Conservation (phyloP, 2,797 vertebrate species). For the Enteromius viviparus region DNA sequence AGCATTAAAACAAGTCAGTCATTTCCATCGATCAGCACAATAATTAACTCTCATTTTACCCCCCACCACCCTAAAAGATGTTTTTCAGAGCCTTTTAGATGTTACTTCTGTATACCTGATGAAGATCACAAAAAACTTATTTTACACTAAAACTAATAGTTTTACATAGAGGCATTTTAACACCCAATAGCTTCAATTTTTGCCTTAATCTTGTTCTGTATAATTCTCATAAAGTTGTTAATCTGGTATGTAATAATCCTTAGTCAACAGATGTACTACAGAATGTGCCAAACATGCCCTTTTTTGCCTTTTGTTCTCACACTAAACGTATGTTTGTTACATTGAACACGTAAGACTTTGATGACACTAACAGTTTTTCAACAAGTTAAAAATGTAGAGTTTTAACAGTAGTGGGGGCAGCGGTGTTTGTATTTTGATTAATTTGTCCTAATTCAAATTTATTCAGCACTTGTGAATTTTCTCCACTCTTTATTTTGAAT, state of each 20-base stretch:
- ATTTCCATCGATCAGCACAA: slow-evolving; percentile 21
- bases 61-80: slow-evolving; percentile 31
- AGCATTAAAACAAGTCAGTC: slow-evolving; percentile 19
- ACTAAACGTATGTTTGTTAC: slow-evolving; percentile 42
- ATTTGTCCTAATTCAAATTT: slow-evolving; percentile 28
- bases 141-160: slow-evolving; percentile 14
- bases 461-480: slow-evolving; percentile 60
- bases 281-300: slow-evolving; percentile 15
- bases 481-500: slow-evolving; percentile 61
- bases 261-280: slow-evolving; percentile 5
- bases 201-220: slow-evolving; percentile 6
- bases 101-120: slow-evolving; percentile 35
- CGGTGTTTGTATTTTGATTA: slow-evolving; percentile 12
- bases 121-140: neutral
- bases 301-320: slow-evolving; percentile 42
- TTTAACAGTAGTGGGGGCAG: slow-evolving; percentile 15
- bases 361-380: slow-evolving; percentile 3
- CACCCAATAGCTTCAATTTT: slow-evolving; percentile 1
- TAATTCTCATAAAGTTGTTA: neutral
- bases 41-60: slow-evolving; percentile 19
- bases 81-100: slow-evolving; percentile 2
- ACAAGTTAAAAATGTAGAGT: neutral
- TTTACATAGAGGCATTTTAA: slow-evolving; percentile 12
- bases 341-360: neutral
- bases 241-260: slow-evolving; percentile 8